Conservation (phyloP, 37 sponge, comb jelly and placozoan genomes). For the Aplysina aerophoba region DNA sequence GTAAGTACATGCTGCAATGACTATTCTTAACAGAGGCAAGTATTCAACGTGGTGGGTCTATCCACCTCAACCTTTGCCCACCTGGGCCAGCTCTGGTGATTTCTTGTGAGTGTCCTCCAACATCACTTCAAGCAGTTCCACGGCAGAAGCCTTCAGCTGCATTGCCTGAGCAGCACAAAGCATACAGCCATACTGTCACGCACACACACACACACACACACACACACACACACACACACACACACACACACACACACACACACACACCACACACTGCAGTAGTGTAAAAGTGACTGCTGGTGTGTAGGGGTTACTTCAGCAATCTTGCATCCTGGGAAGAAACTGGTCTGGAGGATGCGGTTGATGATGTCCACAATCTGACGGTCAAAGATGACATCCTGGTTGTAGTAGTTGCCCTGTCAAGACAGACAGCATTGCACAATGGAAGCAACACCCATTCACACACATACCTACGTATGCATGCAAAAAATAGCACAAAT, state of each 20-base stretch:
- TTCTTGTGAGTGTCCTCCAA: slow-evolving; percentile 48
- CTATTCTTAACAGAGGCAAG: no score
- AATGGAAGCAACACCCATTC: background rate
- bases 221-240: background rate
- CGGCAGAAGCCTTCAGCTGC: slow-evolving; percentile 40
- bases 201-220: background rate
- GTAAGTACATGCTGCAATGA: no score
- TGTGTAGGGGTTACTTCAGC: background rate
- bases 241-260: background rate
- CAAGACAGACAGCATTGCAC: background rate
- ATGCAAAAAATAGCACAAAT: background rate
- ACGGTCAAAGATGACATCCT: slow-evolving; percentile 44
- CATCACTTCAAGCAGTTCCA: slow-evolving; percentile 44
- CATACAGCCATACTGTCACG: background rate
- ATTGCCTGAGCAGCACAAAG: background rate
- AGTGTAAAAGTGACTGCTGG: background rate
- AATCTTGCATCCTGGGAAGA: background rate
- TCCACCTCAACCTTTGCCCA: no score
- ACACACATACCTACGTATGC: background rate
- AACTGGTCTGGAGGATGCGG: slow-evolving; percentile 20
- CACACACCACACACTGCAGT: background rate
- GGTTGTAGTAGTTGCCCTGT: slow-evolving; percentile 58
- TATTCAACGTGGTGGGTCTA: no score
- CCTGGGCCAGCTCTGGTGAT: slow-evolving; percentile 8
- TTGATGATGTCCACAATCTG: slow-evolving; percentile 60